These are phyloP conservation scores for Rhaphigaster nebulosa DNA, from an alignment of 2,888 invertebrate genomes.

Conservation along the genomic window DNA sequence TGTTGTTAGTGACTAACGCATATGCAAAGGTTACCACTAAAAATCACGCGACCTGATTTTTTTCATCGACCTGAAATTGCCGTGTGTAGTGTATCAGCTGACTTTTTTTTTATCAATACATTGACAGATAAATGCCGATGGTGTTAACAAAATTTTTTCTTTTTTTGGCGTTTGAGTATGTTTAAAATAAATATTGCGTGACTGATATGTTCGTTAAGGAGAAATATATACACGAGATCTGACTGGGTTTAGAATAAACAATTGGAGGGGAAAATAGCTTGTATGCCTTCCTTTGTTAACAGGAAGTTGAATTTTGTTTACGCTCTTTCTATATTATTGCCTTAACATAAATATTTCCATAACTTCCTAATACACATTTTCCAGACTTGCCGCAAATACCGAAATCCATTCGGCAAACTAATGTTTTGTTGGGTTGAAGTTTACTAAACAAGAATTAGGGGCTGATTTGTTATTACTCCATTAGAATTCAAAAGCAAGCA, in stretches of 20 bases:
- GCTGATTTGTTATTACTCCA: background rate
- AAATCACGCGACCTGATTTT: too few species aligned
- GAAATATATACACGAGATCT: background rate
- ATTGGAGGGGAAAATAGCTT: background rate
- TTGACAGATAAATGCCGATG: too few species aligned
- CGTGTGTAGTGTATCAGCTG: too few species aligned
- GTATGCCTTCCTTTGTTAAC: background rate
- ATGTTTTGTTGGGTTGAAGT: background rate
- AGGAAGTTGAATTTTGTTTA: background rate
- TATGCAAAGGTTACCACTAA: too few species aligned
- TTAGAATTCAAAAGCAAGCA: too few species aligned
- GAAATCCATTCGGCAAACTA: background rate
- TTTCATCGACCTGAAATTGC: too few species aligned
- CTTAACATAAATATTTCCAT: background rate
- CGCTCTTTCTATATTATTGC: background rate
- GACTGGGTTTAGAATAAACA: conserved; percentile 2
- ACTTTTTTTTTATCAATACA: too few species aligned
- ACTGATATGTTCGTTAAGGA: background rate
- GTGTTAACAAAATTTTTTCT: background rate
- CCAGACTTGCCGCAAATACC: background rate
- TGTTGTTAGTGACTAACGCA: too few species aligned
- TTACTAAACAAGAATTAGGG: background rate
- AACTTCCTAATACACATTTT: background rate
- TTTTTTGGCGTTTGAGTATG: background rate
- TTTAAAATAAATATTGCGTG: background rate